Percentiles rank a stretch among this genome's conserved stretches.
Conservation (phyloP, 2,797 vertebrate species). For the Gobio occitaniae region DNA sequence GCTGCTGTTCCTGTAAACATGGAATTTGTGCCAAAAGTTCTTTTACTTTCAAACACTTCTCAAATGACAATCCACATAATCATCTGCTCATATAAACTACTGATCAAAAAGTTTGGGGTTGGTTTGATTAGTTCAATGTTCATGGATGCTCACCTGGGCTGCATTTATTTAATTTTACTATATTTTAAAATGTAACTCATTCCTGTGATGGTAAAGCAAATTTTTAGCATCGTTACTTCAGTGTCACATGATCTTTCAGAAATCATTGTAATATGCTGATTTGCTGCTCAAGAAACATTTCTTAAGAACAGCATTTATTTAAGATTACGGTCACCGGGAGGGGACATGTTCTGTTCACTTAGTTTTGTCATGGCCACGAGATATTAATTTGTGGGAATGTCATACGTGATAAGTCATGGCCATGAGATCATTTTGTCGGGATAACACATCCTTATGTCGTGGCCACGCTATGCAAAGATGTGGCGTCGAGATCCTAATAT, state of each 20-base stretch:
- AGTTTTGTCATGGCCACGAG: too few relatives aligned
- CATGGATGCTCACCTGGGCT: too few relatives aligned
- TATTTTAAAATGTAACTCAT: not conserved
- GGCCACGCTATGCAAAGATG: too few relatives aligned
- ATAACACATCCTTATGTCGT: too few relatives aligned
- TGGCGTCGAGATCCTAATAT: too few relatives aligned
- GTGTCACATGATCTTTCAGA: not conserved
- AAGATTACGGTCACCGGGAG: too few relatives aligned
- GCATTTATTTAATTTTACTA: too few relatives aligned
- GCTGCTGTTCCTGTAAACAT: not conserved
- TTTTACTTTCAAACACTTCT: not conserved
- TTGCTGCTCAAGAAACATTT: not conserved
- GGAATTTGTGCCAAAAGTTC: not conserved
- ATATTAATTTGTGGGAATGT: too few relatives aligned
- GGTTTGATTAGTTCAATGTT: too few relatives aligned
- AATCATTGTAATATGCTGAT: not conserved
- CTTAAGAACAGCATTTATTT: not conserved
- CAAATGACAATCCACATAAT: not conserved
- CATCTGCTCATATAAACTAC: not conserved
- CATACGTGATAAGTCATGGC: too few relatives aligned
- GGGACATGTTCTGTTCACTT: too few relatives aligned
- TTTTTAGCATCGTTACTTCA: not conserved
- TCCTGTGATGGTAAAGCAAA: not conserved
- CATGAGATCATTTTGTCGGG: too few relatives aligned
- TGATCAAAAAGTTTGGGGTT: not conserved